Percentiles rank a stretch among this genome's conserved stretches.
Evolutionary conservation across 1,140 invertebrate genomes (phyloP).

Genomic region (Mizuhopecten yessoensis): DNA sequence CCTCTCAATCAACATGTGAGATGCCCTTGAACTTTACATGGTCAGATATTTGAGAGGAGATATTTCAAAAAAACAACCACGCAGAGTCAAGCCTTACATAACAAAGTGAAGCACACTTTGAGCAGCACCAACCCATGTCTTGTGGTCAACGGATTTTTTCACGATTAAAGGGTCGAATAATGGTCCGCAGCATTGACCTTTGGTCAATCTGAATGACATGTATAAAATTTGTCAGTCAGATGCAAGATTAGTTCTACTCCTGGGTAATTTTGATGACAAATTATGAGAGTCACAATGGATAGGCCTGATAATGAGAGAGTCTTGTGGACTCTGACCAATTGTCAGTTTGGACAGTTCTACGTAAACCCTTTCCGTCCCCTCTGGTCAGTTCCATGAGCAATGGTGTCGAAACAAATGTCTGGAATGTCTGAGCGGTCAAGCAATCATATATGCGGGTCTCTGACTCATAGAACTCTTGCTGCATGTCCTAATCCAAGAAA

Average conservation of each 20-base stretch:
- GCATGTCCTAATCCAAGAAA: not conserved
- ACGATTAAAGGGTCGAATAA: too few relatives aligned
- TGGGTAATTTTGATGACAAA: slow-evolving; percentile 39
- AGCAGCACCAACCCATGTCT: too few relatives aligned
- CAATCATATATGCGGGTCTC: not conserved
- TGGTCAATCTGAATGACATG: not conserved
- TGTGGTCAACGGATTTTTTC: not conserved
- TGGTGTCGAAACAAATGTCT: not conserved
- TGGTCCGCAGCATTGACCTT: not conserved
- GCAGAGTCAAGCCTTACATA: too few relatives aligned
- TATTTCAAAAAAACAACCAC: too few relatives aligned
- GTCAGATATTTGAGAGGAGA: too few relatives aligned
- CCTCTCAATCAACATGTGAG: too few relatives aligned
- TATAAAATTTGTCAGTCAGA: not conserved
- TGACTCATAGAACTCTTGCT: not conserved
- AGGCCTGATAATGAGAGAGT: not conserved
- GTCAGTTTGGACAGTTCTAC: not conserved
- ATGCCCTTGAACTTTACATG: too few relatives aligned
- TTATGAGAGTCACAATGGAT: not conserved
- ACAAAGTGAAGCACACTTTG: too few relatives aligned
- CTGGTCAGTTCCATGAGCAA: not conserved
- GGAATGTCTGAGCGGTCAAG: not conserved
- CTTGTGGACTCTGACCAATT: not conserved
- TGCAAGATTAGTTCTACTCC: slow-evolving; percentile 6
- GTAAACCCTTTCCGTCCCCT: not conserved